phyloP scores from a whole-genome alignment of 1,140 invertebrate species.

The Hirudo medicinalis region DNA sequence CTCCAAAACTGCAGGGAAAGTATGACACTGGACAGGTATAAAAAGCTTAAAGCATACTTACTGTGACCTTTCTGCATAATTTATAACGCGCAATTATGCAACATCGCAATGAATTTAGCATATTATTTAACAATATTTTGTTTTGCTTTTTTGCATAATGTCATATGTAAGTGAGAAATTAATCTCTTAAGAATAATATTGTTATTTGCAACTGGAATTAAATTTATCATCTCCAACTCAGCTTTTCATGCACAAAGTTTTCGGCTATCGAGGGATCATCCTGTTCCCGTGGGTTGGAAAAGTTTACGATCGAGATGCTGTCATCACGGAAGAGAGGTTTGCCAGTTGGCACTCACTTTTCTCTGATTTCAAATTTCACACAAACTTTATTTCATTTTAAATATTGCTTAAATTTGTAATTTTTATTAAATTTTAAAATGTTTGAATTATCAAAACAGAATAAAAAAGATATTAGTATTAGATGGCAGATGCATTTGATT shows the following conservation, averaged over 20 bases:
- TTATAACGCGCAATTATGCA: too few relatives aligned
- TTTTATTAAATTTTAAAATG: too few relatives aligned
- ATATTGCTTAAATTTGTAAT: too few relatives aligned
- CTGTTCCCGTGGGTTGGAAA: conserved; percentile 86
- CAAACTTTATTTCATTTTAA: too few relatives aligned
- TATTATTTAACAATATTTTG: too few relatives aligned
- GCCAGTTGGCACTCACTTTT: neutral
- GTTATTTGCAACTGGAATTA: neutral
- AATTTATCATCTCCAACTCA: conserved; percentile 27
- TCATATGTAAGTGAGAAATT: too few relatives aligned
- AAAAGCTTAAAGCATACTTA: neutral
- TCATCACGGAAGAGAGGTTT: conserved; percentile 39
- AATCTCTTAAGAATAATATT: neutral
- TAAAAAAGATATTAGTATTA: neutral
- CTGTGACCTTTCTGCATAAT: neutral
- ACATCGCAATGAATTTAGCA: too few relatives aligned
- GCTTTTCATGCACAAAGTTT: conserved; percentile 82
- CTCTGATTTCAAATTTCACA: too few relatives aligned
- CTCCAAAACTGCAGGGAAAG: conserved; percentile 69
- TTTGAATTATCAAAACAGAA: too few relatives aligned
- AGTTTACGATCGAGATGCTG: conserved; percentile 80
- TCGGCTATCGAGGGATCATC: conserved; percentile 86
- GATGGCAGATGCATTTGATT: neutral
- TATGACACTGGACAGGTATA: conserved; percentile 76
- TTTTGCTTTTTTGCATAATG: too few relatives aligned